Evolutionary conservation across 2,797 vertebrate genomes (phyloP), one percentile per base, ranked within the genome.

Genomic region (Lateolabrax maculatus): DNA sequence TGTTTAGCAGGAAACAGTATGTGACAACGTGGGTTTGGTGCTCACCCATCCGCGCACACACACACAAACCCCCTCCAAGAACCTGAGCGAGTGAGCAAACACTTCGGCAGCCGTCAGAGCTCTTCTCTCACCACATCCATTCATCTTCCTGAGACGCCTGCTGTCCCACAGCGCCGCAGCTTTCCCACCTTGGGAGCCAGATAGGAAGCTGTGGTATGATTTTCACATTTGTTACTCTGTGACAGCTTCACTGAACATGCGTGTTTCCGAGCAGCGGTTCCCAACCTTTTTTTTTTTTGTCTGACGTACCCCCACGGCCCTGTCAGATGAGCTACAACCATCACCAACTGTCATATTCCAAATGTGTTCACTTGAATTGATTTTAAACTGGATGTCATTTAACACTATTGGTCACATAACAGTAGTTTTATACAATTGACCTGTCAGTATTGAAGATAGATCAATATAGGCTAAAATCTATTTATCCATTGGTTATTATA

Each of bases 1-100:
- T 92, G 89, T 91, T 85, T 71, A 77, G 84, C 85, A 84, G 85
- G 87, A 90, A 91, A 87, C 79, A 41, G 10, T 64, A 66, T 64
- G 80, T 77, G 86, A 90, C 82, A 81, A 23, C 86, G 83, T 80
- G 67, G 83, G 68, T 86, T 86, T 75, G 75, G 74, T 77, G 63
- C 77, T 80, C 68, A 41, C 43, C 65, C 81, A 61, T 84, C 52
- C 70, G 62, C 70, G 62, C 72, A 51, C 74, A 67, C 60, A 53
- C 12, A 66, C 51, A 39, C 61, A 83, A 39, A 60, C 51, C 51
- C 57, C 5, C 67, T 36, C 23, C 55, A 58, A 77, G 46, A 79
- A 83, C 23, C 60, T 18, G 63, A 84, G 75, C 27, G 64, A 71
- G 79, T 69, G 70, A 83, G 74, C 81, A 74, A 89, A 87, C 85